Evolutionary conservation across 1,140 invertebrate genomes (phyloP).

Genomic region (Rhopalosiphum padi): DNA sequence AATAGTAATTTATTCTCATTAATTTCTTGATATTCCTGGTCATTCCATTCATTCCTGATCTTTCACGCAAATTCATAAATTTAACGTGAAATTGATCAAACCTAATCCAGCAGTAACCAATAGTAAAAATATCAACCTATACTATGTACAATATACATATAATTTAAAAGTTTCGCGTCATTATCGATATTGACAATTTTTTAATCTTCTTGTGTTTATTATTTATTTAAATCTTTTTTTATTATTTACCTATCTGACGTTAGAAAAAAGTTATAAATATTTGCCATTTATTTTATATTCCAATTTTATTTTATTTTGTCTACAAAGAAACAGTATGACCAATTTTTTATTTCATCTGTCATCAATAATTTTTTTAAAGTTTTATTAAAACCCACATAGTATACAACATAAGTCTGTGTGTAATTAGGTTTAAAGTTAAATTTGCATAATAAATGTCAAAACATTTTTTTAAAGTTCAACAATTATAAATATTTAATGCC

Average conservation of each 20-base stretch:
- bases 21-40: too few species aligned
- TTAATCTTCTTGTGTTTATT: not conserved
- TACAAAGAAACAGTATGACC: not conserved
- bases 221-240: not conserved
- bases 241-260: not conserved
- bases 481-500: not conserved
- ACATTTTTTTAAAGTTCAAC: not conserved
- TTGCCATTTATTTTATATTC: not conserved
- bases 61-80: too few species aligned
- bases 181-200: not conserved
- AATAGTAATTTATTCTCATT: too few species aligned
- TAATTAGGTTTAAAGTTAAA: not conserved
- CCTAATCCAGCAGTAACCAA: too few species aligned
- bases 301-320: not conserved
- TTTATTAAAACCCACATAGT: not conserved
- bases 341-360: constrained; percentile 5
- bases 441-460: not conserved
- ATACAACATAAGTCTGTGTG: not conserved
- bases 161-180: not conserved
- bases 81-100: too few species aligned
- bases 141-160: not conserved
- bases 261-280: not conserved
- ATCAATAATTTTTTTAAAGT: not conserved
- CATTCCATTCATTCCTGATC: too few species aligned
- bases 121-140: not conserved